Evolutionary conservation across 2,888 invertebrate genomes (phyloP).

Genomic region (Lithophane leautieri): DNA sequence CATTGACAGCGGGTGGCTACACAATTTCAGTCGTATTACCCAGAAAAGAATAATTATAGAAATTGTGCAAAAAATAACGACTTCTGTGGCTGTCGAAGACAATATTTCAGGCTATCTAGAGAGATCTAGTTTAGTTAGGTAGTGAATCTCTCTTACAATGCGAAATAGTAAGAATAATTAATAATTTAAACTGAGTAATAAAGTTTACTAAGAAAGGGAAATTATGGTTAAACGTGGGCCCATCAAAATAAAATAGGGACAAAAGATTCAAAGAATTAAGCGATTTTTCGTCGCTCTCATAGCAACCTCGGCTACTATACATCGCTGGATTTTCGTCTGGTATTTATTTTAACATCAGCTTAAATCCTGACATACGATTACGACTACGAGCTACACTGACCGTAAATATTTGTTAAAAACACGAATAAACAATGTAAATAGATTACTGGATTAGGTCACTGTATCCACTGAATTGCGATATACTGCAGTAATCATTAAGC

Average conservation of each 20-base stretch:
- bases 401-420: constrained; percentile 85
- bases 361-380: constrained; percentile 84
- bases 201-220: background rate
- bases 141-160: background rate
- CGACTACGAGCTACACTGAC: constrained; percentile 74
- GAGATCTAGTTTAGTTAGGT: background rate
- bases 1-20: constrained; percentile 52
- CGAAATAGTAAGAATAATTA: background rate
- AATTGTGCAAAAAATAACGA: background rate
- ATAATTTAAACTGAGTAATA: background rate
- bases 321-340: constrained; percentile 74
- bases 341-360: constrained; percentile 83
- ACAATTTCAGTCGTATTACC: background rate
- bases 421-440: constrained; percentile 76
- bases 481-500: constrained; percentile 45
- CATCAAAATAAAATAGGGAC: background rate
- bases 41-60: background rate
- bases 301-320: constrained; percentile 53
- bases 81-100: background rate
- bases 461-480: constrained; percentile 59
- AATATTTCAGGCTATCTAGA: background rate
- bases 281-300: constrained; percentile 43
- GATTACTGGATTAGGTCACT: constrained; percentile 70
- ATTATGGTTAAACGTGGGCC: background rate
- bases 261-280: background rate